These are phyloP conservation scores for Gambelia wislizenii DNA, from an alignment of 2,797 vertebrate genomes.

Conservation along the genomic window DNA sequence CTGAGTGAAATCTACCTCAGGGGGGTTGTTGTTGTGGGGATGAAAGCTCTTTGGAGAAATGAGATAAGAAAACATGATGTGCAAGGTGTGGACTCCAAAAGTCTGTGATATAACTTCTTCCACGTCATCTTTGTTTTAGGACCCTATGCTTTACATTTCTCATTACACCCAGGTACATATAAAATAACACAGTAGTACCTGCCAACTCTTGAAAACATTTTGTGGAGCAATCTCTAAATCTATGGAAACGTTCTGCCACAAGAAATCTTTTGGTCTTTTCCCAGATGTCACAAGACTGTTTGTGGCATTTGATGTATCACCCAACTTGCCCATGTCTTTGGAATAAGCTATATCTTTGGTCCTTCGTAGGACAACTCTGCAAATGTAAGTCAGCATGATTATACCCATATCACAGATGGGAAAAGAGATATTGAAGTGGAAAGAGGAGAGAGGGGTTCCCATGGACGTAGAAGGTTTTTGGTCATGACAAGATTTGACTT, in stretches of 20 bases:
- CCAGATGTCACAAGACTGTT: neutral
- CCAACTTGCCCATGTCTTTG: neutral
- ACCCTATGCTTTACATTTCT: neutral
- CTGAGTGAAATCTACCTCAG: neutral
- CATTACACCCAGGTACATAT: neutral
- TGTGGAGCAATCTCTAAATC: neutral
- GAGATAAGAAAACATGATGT: neutral
- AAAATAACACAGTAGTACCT: no score
- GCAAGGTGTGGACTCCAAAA: neutral
- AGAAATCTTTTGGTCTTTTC: neutral
- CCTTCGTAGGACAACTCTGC: neutral
- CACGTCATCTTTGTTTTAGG: no score
- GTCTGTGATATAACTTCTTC: no score
- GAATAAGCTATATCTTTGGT: neutral
- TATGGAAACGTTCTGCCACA: neutral
- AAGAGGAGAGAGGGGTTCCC: neutral
- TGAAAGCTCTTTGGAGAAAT: neutral
- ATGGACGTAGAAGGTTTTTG: neutral
- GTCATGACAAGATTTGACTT: neutral
- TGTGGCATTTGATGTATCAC: neutral
- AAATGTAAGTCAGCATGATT: neutral
- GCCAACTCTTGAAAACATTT: neutral
- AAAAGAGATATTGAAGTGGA: neutral
- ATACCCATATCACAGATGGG: neutral
- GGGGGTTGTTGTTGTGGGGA: neutral